Evolutionary conservation across 2,888 invertebrate species (phyloP).

Genomic region (Tridacna gigas): DNA sequence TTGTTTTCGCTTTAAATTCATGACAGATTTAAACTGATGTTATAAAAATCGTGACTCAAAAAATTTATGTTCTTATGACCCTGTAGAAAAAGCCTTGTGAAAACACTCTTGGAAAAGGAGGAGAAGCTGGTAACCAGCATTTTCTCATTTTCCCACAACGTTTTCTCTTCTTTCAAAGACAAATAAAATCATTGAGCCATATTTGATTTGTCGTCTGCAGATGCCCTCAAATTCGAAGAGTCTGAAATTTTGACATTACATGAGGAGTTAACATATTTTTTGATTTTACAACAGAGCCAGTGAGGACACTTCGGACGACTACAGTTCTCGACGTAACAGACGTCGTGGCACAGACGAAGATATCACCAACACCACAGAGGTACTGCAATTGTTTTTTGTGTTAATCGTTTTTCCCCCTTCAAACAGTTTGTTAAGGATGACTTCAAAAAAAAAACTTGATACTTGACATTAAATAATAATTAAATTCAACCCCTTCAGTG

Average conservation of each 20-base stretch:
- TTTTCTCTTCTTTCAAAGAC: neutral
- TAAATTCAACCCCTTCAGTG: too few species aligned
- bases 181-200: too few species aligned
- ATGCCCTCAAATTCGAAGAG: too few species aligned
- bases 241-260: neutral
- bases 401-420: neutral
- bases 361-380: constrained; percentile 55
- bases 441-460: too few species aligned
- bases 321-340: constrained; percentile 63
- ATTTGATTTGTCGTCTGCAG: too few species aligned
- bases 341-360: constrained; percentile 65
- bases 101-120: neutral
- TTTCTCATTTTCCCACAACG: neutral
- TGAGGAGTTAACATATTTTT: neutral
- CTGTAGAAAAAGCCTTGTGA: neutral
- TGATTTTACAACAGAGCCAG: constrained; percentile 45
- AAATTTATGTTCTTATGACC: neutral
- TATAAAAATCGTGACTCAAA: too few species aligned
- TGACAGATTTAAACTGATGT: too few species aligned
- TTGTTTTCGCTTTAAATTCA: too few species aligned
- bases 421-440: too few species aligned
- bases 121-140: neutral
- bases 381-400: constrained; percentile 1
- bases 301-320: constrained; percentile 60
- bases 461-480: too few species aligned